A percentile compares a stretch with the other conserved stretches of the same genome.
These are phyloP conservation scores for Pandemis corylana DNA, from an alignment of 2,888 invertebrate genomes.

Conservation along the genomic window DNA sequence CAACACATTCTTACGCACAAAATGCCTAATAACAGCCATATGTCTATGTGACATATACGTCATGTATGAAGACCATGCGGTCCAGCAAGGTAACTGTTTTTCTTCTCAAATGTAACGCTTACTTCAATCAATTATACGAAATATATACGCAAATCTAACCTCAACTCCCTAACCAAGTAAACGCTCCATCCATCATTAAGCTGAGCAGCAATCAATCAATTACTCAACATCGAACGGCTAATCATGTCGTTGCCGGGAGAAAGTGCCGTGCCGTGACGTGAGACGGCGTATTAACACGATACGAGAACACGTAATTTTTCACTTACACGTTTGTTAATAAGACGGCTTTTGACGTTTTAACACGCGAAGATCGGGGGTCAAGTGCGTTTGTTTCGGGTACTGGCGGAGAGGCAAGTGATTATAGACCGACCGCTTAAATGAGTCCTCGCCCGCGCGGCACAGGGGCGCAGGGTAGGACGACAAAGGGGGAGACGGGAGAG, in stretches of 20 bases:
- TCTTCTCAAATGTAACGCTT: too few relatives aligned
- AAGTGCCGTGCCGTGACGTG: constrained; percentile 55
- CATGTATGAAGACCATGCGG: too few relatives aligned
- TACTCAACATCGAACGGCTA: constrained; percentile 51
- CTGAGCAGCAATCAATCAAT: constrained; percentile 65
- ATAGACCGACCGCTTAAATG: too few relatives aligned
- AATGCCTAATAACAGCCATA: too few relatives aligned
- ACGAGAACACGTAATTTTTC: constrained; percentile 55
- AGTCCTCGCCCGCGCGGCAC: not conserved
- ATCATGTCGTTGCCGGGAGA: constrained; percentile 59
- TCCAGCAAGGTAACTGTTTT: too few relatives aligned
- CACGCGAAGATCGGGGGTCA: constrained; percentile 53
- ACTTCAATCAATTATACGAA: too few relatives aligned
- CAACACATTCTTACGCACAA: too few relatives aligned
- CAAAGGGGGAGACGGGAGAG: too few relatives aligned
- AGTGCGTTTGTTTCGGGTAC: constrained; percentile 43
- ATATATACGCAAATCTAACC: not conserved
- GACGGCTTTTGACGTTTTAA: constrained; percentile 60
- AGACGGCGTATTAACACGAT: constrained; percentile 41
- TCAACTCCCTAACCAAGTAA: constrained; percentile 3
- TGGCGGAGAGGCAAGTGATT: constrained; percentile 31
- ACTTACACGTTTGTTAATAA: constrained; percentile 63
- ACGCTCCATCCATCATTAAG: constrained; percentile 45
- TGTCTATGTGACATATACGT: too few relatives aligned
- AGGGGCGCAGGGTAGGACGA: too few relatives aligned